Evolutionary conservation across 2,797 vertebrate species (phyloP), one percentile per base, ranked within the genome.

Genomic region (Sebastes diaconus): DNA sequence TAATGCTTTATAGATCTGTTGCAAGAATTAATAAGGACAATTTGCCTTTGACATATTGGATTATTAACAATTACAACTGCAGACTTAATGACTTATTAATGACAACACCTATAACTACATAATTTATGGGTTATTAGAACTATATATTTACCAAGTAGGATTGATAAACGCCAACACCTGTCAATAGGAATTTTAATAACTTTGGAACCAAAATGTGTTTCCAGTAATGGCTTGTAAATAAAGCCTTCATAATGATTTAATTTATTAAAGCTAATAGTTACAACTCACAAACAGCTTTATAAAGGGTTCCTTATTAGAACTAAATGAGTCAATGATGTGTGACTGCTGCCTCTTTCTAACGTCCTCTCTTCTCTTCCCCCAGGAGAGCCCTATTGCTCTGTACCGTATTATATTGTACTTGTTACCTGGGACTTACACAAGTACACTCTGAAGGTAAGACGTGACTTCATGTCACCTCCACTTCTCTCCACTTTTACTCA

Each of bases 331-430:
- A 76, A 2, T 32, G 1, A 20, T 52, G n/a, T 78, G 70, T 68
- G 14, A 73, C 58, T 46, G 20, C 63, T 68, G 30, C 55, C 34
- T 80, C 9, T 60, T 36, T 81, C 76, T 93, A 89, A 93, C 68
- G 1, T 71, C 32, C 5, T 80, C 25, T 93, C 87, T 88, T 90
- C 75, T 94, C 74, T 95, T 83, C 88, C 90, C 78, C 70, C 90
- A 99, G 98, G 97, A 97, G 97, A 95, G 97, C 97, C 95, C 96
- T 96, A 96, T 96, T 97, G 96, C 94, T 98, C 96, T 98, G 97
- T 95, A 96, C 96, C 89, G 87, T 98, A 91, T 93, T 99, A 90
- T 98, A 95, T 87, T 96, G 97, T 95, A 95, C 96, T 93, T 98
- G 96, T 96, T 97, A 97, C 95, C 96, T 98, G 96, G 97, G 97